A percentile compares a stretch with the other conserved stretches of the same genome.
These are phyloP conservation scores for Neotoxoptera formosana DNA, from an alignment of 1,140 invertebrate genomes.

Conservation along the genomic window DNA sequence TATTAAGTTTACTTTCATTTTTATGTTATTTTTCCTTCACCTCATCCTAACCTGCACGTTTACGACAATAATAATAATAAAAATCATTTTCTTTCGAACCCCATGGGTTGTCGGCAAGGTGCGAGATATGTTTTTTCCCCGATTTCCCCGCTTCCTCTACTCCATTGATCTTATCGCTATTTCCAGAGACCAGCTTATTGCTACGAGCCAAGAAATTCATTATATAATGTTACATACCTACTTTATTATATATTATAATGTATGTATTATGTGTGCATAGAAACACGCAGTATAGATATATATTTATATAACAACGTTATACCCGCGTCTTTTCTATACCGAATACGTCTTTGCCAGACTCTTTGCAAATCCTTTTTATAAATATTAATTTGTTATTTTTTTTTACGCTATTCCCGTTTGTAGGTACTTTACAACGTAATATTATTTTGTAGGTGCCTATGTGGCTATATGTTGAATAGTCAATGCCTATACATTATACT, in stretches of 20 bases:
- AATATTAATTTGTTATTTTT: background rate
- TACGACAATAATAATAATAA: slow-evolving; percentile 9
- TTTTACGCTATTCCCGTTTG: background rate
- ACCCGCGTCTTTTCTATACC: background rate
- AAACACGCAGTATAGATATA: background rate
- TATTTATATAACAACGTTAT: background rate
- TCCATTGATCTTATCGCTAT: background rate
- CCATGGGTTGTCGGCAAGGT: background rate
- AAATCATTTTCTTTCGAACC: slow-evolving; percentile 20
- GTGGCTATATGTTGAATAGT: background rate
- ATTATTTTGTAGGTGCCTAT: background rate
- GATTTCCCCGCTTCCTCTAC: background rate
- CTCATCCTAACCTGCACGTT: slow-evolving; percentile 27
- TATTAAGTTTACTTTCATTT: slow-evolving; percentile 49
- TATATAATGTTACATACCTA: background rate
- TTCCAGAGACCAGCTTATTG: background rate
- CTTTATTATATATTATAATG: background rate
- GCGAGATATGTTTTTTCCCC: background rate
- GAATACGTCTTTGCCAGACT: background rate
- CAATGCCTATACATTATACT: background rate
- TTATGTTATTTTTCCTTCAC: slow-evolving; percentile 37
- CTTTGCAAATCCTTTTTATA: background rate
- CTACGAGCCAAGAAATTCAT: background rate
- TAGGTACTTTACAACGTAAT: background rate
- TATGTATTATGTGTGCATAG: background rate